These are phyloP conservation scores for Horisme vitalbata DNA, from an alignment of 2,888 invertebrate genomes.

Conservation along the genomic window DNA sequence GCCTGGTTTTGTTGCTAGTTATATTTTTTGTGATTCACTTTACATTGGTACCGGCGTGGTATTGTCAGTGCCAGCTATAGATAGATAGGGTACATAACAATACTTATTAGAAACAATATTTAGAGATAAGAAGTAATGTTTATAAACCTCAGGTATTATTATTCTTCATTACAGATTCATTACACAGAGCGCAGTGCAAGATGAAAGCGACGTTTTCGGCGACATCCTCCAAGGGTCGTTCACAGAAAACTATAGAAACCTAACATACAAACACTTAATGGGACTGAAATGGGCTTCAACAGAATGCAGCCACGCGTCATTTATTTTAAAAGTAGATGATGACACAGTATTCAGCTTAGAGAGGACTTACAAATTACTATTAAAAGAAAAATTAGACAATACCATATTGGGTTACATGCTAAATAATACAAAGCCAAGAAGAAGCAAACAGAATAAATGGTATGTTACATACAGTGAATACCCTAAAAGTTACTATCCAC, in stretches of 20 bases:
- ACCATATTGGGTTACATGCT: conserved; percentile 86
- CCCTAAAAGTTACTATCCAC: conserved; percentile 83
- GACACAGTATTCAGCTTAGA: conserved; percentile 89
- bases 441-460: conserved; percentile 90
- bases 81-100: no score
- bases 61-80: no score
- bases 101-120: no score
- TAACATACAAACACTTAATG: conserved; percentile 93
- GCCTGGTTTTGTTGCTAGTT: no score
- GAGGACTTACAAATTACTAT: conserved; percentile 56
- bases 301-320: conserved; percentile 84
- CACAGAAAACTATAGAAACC: conserved; percentile 88
- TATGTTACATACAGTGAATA: conserved; percentile 88
- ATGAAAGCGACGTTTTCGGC: conserved; percentile 85
- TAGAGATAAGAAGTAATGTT: no score
- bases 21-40: no score
- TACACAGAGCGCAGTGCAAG: conserved; percentile 80
- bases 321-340: conserved; percentile 91
- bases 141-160: neutral
- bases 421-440: conserved; percentile 84
- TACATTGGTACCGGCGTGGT: no score
- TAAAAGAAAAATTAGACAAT: conserved; percentile 37
- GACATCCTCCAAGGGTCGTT: conserved; percentile 91
- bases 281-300: conserved; percentile 88
- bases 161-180: conserved; percentile 53